Percentiles rank a stretch among this genome's conserved stretches.
These are phyloP conservation scores for Diploptera punctata DNA, from an alignment of 2,888 invertebrate species.

Conservation along the genomic window DNA sequence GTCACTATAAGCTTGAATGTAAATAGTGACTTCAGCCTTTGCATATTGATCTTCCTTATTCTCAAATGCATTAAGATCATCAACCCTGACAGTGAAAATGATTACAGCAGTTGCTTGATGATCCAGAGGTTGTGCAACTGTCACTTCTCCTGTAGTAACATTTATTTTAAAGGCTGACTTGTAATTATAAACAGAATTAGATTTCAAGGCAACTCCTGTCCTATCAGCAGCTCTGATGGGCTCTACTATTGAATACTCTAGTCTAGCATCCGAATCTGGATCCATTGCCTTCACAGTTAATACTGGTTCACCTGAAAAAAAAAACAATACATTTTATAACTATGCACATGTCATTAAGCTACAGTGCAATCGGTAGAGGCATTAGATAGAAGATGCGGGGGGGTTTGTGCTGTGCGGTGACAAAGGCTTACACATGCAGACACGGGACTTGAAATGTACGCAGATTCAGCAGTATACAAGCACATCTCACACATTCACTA, in stretches of 20 bases:
- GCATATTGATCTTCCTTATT: constrained; percentile 63
- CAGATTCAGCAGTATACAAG: too few species aligned
- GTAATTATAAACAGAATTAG: constrained; percentile 66
- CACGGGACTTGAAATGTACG: too few species aligned
- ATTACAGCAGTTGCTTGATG: constrained; percentile 78
- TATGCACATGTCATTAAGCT: too few species aligned
- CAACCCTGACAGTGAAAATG: constrained; percentile 73
- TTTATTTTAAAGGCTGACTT: constrained; percentile 74
- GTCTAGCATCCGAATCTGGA: constrained; percentile 70
- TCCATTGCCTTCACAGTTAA: constrained; percentile 72
- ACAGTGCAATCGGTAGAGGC: too few species aligned
- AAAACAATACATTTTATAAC: not conserved
- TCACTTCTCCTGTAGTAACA: constrained; percentile 70
- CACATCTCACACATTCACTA: too few species aligned
- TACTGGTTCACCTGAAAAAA: constrained; percentile 61
- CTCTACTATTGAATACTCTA: constrained; percentile 72
- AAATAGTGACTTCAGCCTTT: constrained; percentile 73
- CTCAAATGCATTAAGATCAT: constrained; percentile 71
- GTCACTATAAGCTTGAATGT: constrained; percentile 78
- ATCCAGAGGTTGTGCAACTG: constrained; percentile 70
- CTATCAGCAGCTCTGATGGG: constrained; percentile 75
- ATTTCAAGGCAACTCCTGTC: constrained; percentile 72
- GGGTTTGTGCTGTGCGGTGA: too few species aligned
- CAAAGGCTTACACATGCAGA: too few species aligned
- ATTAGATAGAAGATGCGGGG: too few species aligned